phyloP scores from a whole-genome alignment of 2,888 invertebrate species.

The Chironomus riparius region DNA sequence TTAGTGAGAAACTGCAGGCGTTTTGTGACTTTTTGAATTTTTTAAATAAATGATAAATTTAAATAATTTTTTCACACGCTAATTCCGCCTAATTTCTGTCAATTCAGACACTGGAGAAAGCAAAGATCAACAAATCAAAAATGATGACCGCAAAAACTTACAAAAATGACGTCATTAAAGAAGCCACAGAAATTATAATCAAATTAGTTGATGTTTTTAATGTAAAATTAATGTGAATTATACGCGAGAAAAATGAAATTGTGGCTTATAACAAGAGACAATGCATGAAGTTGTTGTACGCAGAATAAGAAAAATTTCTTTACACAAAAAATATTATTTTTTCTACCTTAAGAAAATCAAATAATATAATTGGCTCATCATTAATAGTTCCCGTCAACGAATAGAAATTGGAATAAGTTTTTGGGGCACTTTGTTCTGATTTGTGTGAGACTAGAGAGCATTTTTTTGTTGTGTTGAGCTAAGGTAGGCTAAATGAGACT shows the following conservation, averaged over 20 bases:
- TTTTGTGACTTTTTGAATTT: not conserved
- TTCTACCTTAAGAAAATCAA: slow-evolving; percentile 16
- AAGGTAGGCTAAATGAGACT: too few relatives aligned
- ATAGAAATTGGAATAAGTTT: too few relatives aligned
- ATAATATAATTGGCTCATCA: slow-evolving; percentile 21
- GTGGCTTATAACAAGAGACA: not conserved
- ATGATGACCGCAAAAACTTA: not conserved
- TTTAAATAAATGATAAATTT: not conserved
- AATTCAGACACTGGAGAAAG: not conserved
- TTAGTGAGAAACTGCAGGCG: not conserved
- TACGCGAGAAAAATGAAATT: slow-evolving; percentile 13
- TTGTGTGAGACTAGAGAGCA: too few relatives aligned
- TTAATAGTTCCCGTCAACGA: slow-evolving; percentile 13
- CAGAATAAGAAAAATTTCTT: too few relatives aligned
- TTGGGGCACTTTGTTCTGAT: too few relatives aligned
- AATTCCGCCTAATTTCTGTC: not conserved
- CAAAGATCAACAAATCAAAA: not conserved
- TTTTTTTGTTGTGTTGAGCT: too few relatives aligned
- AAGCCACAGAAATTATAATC: slow-evolving; percentile 22
- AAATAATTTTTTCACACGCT: slow-evolving; percentile 23
- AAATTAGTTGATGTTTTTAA: slow-evolving; percentile 23
- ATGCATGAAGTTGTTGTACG: not conserved
- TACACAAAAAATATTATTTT: too few relatives aligned
- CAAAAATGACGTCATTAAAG: slow-evolving; percentile 22
- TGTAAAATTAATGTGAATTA: slow-evolving; percentile 25